These are phyloP conservation scores for Lamproptera curius DNA, from an alignment of 2,888 invertebrate genomes.

Conservation along the genomic window DNA sequence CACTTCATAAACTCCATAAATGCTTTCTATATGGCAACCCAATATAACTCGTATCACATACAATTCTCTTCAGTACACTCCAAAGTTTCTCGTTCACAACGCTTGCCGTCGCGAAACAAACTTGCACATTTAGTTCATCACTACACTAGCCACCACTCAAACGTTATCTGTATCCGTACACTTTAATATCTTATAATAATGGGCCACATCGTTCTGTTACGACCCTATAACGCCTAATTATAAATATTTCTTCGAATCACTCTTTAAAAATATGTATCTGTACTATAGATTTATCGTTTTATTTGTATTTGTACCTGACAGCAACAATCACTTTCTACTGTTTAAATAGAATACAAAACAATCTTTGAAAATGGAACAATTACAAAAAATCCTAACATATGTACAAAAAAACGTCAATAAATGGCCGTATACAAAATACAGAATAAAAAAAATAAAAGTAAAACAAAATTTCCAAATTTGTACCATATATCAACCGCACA, in stretches of 20 bases:
- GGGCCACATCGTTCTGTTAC: background rate
- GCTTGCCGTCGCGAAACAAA: conserved; percentile 35
- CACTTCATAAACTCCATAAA: conserved; percentile 36
- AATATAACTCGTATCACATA: conserved; percentile 28
- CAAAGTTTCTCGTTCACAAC: conserved; percentile 24
- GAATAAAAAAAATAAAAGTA: too few species aligned
- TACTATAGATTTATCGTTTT: conserved; percentile 1
- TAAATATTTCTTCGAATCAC: conserved; percentile 1
- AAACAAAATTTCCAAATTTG: conserved; percentile 8
- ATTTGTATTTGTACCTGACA: conserved; percentile 18
- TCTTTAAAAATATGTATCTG: conserved; percentile 8
- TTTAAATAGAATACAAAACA: background rate
- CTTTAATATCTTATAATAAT: conserved; percentile 1
- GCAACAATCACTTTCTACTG: conserved; percentile 5
- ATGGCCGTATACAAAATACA: background rate
- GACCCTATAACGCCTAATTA: background rate
- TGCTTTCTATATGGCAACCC: conserved; percentile 50
- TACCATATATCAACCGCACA: conserved; percentile 9
- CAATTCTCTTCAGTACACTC: conserved; percentile 14
- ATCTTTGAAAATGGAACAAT: background rate
- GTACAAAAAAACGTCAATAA: background rate
- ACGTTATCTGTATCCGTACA: background rate
- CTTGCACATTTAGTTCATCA: conserved; percentile 36
- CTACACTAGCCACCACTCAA: conserved; percentile 30
- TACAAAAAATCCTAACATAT: too few species aligned